Base-by-base conservation (phyloP, 2,888 invertebrate species). In the Choristoneura rosaceana region DNA sequence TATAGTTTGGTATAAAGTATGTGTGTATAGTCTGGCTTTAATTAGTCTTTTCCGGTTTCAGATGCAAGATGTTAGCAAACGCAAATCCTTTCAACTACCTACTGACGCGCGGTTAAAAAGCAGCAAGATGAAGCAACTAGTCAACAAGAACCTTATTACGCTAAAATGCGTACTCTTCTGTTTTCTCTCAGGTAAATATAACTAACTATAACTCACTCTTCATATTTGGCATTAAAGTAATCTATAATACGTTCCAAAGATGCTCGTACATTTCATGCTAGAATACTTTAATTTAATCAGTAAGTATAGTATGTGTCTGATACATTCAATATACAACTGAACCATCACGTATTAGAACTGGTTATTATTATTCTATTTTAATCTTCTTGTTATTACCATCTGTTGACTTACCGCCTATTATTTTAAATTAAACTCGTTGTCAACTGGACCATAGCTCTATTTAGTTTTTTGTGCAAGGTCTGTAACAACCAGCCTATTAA, bases 141-240 rank as follows among this genome's bases (percentile, higher is more conserved):
- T 96, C 82, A 97, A 97, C 87, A 94, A 94, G 81, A 97, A 96
- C 89, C 94, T 98, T 78, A 95, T 97, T 77, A 96, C 97, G 74
- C 94, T 97, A 75, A 97, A 97, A 95, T 95, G 96, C 87, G 96
- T 97, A 62, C 95, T 97, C 67, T 97, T 97, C 91, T 95, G 97
- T 82, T 97, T 97, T 85, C 97, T 97, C 78, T 96, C 97, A 84
- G 97, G 97, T 97, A 91, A 95, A 33, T 64, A 60, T 7, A 52
- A 15, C 17, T 97, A 91, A 95, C 17, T 45, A 14, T 3, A 14
- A 7, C 15, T 15, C 17, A 52, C 17, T 17, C 7, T 50, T 52
- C 9, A 52, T 15, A 17, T 52, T 52, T 15, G 52, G 17, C 52
- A 47, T 1, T 10, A 9, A 43, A 43, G 47, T 14, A 47, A 1